These are phyloP conservation scores for Brachyptera risi DNA, from an alignment of 2,888 invertebrate species.

Conservation along the genomic window DNA sequence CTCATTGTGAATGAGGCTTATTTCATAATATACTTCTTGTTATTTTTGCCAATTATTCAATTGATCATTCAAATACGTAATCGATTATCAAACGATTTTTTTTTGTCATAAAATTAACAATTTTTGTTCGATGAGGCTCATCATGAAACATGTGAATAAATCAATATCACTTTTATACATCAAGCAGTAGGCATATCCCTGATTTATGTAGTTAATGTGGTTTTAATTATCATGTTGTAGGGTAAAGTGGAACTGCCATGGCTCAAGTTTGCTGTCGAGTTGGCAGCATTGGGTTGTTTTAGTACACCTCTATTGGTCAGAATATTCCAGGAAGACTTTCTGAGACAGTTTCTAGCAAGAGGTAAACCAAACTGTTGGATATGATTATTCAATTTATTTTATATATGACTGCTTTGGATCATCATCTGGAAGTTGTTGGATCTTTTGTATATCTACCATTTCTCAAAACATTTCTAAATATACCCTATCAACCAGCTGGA, in stretches of 20 bases:
- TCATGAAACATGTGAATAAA: no score
- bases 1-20: no score
- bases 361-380: conserved; percentile 39
- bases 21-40: no score
- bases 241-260: conserved; percentile 46
- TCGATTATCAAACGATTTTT: no score
- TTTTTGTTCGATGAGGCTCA: no score
- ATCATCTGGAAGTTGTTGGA: not conserved
- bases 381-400: not conserved
- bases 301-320: conserved; percentile 50
- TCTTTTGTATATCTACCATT: not conserved
- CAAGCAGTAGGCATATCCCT: no score
- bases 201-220: not conserved
- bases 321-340: conserved; percentile 51
- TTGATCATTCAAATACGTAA: no score
- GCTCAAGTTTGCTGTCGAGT: conserved; percentile 52
- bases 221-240: conserved; percentile 32
- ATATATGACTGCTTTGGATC: conserved; percentile 37
- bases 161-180: no score
- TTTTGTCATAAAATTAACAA: no score
- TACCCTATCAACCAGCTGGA: no score
- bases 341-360: conserved; percentile 42
- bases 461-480: no score
- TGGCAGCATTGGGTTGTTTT: conserved; percentile 57
- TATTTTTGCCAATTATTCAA: no score